A percentile compares a stretch with the other conserved stretches of the same genome.
Conservation (phyloP, 2,113 vertebrate genomes). For the Macquaria australasica region DNA sequence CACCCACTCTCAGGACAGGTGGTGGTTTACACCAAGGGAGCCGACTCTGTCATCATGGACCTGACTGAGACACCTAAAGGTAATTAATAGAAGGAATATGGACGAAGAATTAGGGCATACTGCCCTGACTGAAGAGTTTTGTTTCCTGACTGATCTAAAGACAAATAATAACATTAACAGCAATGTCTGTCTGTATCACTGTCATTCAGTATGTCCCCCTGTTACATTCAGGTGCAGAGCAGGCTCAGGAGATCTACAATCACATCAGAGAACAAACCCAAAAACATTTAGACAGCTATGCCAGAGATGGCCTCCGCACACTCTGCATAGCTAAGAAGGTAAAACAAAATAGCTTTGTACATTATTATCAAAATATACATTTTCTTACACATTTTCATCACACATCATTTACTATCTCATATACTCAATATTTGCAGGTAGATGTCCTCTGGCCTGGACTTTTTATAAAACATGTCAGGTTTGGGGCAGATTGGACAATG, state of each 20-base stretch:
- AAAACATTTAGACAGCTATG: slow-evolving; percentile 91
- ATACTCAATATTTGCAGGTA: no score
- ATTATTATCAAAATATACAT: neutral
- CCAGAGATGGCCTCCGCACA: slow-evolving; percentile 91
- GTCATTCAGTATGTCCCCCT: neutral
- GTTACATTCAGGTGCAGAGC: slow-evolving; percentile 35
- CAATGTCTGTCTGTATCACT: neutral
- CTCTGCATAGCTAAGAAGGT: slow-evolving; percentile 89
- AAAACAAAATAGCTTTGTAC: neutral
- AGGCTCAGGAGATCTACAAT: slow-evolving; percentile 40
- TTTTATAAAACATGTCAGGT: no score
- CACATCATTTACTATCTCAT: neutral
- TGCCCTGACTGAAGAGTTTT: neutral
- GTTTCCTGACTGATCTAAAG: neutral
- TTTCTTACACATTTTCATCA: neutral
- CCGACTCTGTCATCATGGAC: slow-evolving; percentile 93
- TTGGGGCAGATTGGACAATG: no score
- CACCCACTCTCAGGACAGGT: slow-evolving; percentile 91
- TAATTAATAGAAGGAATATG: slow-evolving; percentile 24
- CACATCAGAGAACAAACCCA: slow-evolving; percentile 88
- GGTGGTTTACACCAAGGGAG: slow-evolving; percentile 95
- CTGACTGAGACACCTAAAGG: slow-evolving; percentile 75
- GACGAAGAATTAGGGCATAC: no score
- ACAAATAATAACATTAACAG: neutral
- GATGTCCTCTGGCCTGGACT: no score